Percentiles rank a stretch among this genome's conserved stretches.
Conservation (phyloP, 2,797 vertebrate genomes). For the Urosaurus nigricauda region DNA sequence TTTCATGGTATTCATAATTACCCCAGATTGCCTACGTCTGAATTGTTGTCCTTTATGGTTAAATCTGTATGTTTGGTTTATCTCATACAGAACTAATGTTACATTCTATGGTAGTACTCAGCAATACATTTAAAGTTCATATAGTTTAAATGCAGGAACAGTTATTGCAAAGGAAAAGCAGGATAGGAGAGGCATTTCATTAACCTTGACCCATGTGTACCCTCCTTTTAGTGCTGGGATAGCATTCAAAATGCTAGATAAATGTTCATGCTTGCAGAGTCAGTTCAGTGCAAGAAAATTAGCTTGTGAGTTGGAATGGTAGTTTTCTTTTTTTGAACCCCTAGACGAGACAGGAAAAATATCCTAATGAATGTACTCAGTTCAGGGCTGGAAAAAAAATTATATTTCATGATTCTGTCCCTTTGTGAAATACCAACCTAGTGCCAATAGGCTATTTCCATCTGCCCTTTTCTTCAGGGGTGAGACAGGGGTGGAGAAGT, state of each 20-base stretch:
- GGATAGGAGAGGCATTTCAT: not conserved
- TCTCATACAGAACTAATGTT: not conserved
- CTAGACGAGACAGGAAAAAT: not conserved
- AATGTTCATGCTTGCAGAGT: not conserved
- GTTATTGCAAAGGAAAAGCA: not conserved
- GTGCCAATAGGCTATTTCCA: constrained; percentile 23
- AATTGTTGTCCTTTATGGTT: not conserved
- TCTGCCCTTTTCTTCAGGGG: constrained; percentile 34
- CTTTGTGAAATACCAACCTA: not conserved
- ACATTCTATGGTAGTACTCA: not conserved
- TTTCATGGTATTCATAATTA: not conserved
- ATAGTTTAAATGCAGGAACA: not conserved
- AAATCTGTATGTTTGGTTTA: not conserved
- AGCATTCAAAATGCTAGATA: not conserved
- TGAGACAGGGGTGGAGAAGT: not conserved
- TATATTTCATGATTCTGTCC: not conserved
- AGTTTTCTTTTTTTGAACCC: not conserved
- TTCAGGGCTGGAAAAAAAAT: not conserved
- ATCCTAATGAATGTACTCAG: not conserved
- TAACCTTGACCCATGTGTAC: not conserved
- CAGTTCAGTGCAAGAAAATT: not conserved
- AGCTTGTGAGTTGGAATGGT: not conserved
- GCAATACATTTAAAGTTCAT: too few relatives aligned
- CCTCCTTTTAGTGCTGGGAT: not conserved
- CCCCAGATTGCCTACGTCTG: not conserved